Percentiles rank a stretch among this genome's conserved stretches.
Conservation (phyloP, 1,140 invertebrate genomes). For the Popillia japonica region DNA sequence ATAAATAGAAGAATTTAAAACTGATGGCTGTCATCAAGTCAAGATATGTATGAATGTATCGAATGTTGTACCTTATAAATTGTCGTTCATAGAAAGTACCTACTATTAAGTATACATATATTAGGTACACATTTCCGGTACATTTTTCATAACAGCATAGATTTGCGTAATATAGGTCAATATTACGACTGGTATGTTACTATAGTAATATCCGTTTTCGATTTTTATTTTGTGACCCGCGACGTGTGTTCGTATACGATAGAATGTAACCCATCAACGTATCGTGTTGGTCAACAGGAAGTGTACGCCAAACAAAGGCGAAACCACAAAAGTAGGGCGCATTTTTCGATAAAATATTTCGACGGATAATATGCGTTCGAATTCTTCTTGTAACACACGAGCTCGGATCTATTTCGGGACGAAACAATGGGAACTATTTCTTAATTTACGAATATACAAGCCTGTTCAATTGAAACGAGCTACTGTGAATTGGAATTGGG, state of each 20-base stretch:
- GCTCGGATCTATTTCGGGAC: no score
- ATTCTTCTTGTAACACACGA: no score
- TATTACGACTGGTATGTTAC: neutral
- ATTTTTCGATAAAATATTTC: neutral
- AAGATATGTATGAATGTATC: no score
- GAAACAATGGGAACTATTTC: no score
- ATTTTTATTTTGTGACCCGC: neutral
- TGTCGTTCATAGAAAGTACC: no score
- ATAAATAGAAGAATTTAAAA: no score
- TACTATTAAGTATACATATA: neutral
- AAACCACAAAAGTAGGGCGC: neutral
- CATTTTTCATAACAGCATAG: neutral
- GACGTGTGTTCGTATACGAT: neutral
- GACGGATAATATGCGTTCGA: no score
- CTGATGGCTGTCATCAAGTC: no score
- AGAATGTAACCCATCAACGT: neutral
- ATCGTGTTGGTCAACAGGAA: neutral
- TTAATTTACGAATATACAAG: no score
- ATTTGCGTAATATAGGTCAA: neutral
- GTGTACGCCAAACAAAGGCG: neutral
- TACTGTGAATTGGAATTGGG: no score
- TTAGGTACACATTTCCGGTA: neutral
- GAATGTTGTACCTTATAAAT: no score
- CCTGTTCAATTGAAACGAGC: no score
- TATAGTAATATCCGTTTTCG: slow-evolving; percentile 6